Conservation (phyloP, 2,113 vertebrate species). For the Hippoglossus stenolepis region DNA sequence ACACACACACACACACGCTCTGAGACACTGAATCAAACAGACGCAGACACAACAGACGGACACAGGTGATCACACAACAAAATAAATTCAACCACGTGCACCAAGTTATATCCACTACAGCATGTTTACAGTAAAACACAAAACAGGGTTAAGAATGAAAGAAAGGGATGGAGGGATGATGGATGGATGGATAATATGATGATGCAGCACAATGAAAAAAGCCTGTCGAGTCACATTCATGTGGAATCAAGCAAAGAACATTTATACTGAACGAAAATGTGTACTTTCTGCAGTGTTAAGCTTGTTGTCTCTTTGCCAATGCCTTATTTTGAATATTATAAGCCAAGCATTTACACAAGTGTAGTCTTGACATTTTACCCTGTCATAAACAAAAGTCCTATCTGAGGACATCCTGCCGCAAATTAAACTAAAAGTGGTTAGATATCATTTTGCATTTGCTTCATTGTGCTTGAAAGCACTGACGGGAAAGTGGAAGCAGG, state of each 20-base stretch:
- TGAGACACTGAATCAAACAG: conserved; percentile 32
- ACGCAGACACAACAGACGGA: not conserved
- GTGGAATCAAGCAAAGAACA: not conserved
- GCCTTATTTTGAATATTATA: not conserved
- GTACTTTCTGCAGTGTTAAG: not conserved
- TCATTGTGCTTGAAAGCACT: no score
- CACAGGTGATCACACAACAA: conserved; percentile 38
- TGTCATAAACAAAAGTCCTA: not conserved
- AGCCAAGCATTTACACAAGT: not conserved
- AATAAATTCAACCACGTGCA: conserved; percentile 27
- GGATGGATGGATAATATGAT: not conserved
- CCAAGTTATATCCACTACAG: conserved; percentile 22
- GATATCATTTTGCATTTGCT: no score
- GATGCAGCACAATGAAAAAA: not conserved
- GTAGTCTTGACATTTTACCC: not conserved
- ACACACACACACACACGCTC: conserved; percentile 5
- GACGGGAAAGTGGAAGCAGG: no score
- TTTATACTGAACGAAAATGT: not conserved
- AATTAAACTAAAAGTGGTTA: no score
- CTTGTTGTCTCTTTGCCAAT: not conserved
- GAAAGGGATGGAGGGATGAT: not conserved
- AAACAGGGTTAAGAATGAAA: conserved; percentile 13
- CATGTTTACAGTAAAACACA: no score
- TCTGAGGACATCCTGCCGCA: conserved; percentile 21
- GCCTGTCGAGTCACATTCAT: not conserved